Conservation (phyloP, 2,888 invertebrate species). For the Malacosoma neustria region DNA sequence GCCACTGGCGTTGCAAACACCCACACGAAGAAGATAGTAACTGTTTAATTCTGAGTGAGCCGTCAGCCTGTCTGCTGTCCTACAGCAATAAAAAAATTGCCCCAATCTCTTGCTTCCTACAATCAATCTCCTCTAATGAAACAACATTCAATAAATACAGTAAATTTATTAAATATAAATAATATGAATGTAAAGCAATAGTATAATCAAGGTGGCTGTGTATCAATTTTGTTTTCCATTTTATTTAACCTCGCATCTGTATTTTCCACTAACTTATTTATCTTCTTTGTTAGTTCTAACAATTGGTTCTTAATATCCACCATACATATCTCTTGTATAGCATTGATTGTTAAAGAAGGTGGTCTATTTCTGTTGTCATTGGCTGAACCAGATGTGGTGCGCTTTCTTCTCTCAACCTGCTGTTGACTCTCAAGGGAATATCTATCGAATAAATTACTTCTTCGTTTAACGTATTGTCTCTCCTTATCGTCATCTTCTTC, state of each 20-base stretch:
- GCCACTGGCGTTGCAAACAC: too few relatives aligned
- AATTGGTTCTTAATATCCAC: conserved; percentile 61
- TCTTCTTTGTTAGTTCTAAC: conserved; percentile 48
- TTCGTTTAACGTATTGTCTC: conserved; percentile 52
- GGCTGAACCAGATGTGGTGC: conserved; percentile 39
- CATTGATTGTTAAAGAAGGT: conserved; percentile 49
- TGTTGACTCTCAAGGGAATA: conserved; percentile 58
- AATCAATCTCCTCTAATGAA: background rate
- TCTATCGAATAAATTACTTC: conserved; percentile 56
- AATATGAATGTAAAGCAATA: conserved; percentile 2
- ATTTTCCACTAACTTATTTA: conserved; percentile 49
- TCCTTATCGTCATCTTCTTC: conserved; percentile 42
- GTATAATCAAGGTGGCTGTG: conserved; percentile 26
- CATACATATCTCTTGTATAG: conserved; percentile 67
- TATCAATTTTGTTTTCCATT: conserved; percentile 43
- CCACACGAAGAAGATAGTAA: too few relatives aligned
- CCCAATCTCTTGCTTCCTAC: background rate
- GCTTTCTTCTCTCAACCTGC: conserved; percentile 51
- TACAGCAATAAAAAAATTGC: too few relatives aligned
- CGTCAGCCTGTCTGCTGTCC: too few relatives aligned
- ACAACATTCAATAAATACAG: background rate
- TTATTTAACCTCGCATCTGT: conserved; percentile 38
- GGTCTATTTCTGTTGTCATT: conserved; percentile 39
- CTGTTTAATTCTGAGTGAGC: too few relatives aligned
- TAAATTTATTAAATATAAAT: conserved; percentile 1